Base-by-base conservation (phyloP, 2,113 vertebrate species). In the Balaeniceps rex region DNA sequence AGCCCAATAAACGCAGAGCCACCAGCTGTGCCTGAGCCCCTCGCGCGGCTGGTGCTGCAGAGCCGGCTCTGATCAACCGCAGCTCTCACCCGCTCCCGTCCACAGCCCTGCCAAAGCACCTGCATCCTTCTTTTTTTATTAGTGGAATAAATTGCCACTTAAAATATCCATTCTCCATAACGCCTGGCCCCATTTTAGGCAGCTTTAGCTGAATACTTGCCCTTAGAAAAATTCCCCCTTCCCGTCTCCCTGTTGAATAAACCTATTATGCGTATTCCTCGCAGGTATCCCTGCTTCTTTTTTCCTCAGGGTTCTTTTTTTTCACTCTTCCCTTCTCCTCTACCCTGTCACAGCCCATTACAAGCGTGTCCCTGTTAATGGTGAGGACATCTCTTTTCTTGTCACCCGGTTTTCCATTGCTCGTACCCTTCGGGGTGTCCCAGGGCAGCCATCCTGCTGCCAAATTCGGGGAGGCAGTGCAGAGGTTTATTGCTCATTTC, bases 71-170 rank as follows among this genome's bases (percentile, higher is more conserved):
- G 40, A 31, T 42, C 72, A 16, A 17, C 33, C 47, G 21, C 57
- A 19, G 66, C 34, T 28, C 63, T 68, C 11, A 4, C 68, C 15
- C 6, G 14, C 49, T 44, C 40, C 49, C 2, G 0, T 5, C 42
- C 52, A 9, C 68, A 46, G 88, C 78, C 42, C 71, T 85, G 86
- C 88, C 81, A 84, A 68, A 69, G 81, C 96, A 66, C 92, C 88
- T 79, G 83, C 79, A 49, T 80, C 93, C 87, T 90, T 80, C 87
- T 74, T 1, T 26, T 95, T 97, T 97, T 94, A 96, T 94, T 82
- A 90, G 72, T 54, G 87, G 94, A 94, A 88, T 91, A 95, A 96
- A 95, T 88, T 92, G 79, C 91, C 93, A 90, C 92, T 93, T 96
- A 87, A 97, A 95, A 92, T 77, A 90, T 54, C 75, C 80, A 71